phyloP scores from a whole-genome alignment of 2,113 vertebrate species.

The Delphinus delphis region DNA sequence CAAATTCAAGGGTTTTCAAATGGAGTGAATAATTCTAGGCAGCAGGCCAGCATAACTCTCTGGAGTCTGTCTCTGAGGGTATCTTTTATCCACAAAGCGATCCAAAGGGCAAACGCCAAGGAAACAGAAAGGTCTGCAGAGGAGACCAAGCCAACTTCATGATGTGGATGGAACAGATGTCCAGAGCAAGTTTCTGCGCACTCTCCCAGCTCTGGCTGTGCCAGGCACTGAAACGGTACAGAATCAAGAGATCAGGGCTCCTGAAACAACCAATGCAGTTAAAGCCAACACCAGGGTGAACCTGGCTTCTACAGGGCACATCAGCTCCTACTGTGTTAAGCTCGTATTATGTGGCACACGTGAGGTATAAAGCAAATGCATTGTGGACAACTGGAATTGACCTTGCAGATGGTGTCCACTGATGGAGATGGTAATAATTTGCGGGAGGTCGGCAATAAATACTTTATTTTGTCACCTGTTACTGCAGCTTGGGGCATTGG shows the following conservation, averaged over 20 bases:
- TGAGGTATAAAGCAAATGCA: background rate
- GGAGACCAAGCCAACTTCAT: background rate
- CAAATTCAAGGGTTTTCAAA: background rate
- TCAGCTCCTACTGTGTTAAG: no score
- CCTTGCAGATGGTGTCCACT: background rate
- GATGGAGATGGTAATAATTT: background rate
- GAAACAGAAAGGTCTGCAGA: background rate
- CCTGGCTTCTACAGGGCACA: background rate
- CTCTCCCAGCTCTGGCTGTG: background rate
- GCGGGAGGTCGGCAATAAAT: background rate
- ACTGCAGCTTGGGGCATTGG: background rate
- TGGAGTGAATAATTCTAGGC: background rate
- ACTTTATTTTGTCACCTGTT: background rate
- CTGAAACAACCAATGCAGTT: background rate
- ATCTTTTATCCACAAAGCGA: background rate
- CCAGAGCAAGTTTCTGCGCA: background rate
- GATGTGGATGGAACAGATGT: background rate
- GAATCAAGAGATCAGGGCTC: background rate
- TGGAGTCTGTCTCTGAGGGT: background rate
- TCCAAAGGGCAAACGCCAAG: background rate
- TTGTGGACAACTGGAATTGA: background rate
- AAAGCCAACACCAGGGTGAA: background rate
- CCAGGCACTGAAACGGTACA: background rate
- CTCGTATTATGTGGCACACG: fast-evolving
- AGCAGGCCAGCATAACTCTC: background rate